These are phyloP conservation scores for Manacus vitellinus DNA, from an alignment of 2,113 vertebrate species.

Conservation along the genomic window DNA sequence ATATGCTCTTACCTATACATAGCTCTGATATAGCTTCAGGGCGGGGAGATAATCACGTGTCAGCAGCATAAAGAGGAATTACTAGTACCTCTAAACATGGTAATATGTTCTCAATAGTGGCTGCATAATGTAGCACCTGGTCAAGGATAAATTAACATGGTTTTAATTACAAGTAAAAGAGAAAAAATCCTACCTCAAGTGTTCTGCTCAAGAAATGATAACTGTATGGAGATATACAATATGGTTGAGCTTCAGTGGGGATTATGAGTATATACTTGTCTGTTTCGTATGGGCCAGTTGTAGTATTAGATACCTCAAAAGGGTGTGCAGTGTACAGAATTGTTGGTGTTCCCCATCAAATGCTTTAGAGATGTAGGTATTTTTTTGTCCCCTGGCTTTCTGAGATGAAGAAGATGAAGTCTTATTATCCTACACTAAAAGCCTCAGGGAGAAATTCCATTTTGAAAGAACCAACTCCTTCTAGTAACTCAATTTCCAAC, in stretches of 20 bases:
- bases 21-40: background rate
- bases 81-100: background rate
- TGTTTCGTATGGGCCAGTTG: background rate
- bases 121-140: background rate
- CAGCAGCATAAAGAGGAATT: background rate
- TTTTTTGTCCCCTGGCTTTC: background rate
- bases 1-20: background rate
- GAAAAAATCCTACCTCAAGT: background rate
- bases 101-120: background rate
- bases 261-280: background rate
- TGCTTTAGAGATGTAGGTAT: background rate
- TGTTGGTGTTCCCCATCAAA: background rate
- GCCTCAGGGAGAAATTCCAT: constrained; percentile 32
- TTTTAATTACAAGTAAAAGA: background rate
- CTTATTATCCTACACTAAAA: constrained; percentile 36
- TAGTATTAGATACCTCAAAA: background rate
- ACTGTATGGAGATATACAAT: background rate
- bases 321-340: background rate
- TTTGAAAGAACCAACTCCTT: constrained; percentile 30
- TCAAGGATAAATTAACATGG: background rate
- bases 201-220: background rate
- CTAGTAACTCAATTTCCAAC: constrained; percentile 65
- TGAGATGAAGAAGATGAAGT: background rate
- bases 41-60: accelerated
- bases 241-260: background rate